Evolutionary conservation across 2,797 vertebrate species (phyloP), one percentile per base, ranked within the genome.

Genomic region (Dipus sagitta): DNA sequence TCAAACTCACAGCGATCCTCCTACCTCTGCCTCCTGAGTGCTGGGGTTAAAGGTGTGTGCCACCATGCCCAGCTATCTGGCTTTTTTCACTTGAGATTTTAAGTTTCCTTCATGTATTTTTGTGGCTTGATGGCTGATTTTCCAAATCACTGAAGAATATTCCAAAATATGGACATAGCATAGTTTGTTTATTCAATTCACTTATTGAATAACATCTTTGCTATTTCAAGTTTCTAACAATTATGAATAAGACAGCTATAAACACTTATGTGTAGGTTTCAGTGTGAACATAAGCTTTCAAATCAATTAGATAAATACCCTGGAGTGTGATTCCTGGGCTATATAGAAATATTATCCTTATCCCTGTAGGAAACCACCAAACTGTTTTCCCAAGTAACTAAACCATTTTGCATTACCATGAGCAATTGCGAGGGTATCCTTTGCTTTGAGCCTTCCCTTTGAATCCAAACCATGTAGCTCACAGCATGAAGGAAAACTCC

Each of bases 311-410:
- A 47, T 91, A 86, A 93, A 88, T 90, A 86, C 18, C 65, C 65
- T 92, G 65, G 32, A 94, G 32, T 78, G 28, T 20, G 32, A 71
- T 81, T 88, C 68, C 70, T 91, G 32, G 32, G 38, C 94, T n/a
- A 1, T 28, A 74, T 72, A 21, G 58, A 86, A 91, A 90, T 74
- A 38, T 24, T 54, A 12, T 89, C 23, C 60, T 88, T 83, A 92
- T 85, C 76, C 80, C 88, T 94, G 58, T n/a, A 67, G 79, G 87
- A 95, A 86, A 76, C 64, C 52, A 52, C 52, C 88, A 85, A 70
- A 77, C 34, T 86, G 18, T 75, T 54, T 93, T 83, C 52, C 62
- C 65, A 65, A 81, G 78, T 20, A 76, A 77, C 71, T 81, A 3
- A 47, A 23, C 68, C 52, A 20, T 15, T 93, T 94, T 88, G 83